Percentiles rank a stretch among this genome's conserved stretches.
These are phyloP conservation scores for Zelleria hepariella DNA, from an alignment of 2,888 invertebrate genomes.

Conservation along the genomic window DNA sequence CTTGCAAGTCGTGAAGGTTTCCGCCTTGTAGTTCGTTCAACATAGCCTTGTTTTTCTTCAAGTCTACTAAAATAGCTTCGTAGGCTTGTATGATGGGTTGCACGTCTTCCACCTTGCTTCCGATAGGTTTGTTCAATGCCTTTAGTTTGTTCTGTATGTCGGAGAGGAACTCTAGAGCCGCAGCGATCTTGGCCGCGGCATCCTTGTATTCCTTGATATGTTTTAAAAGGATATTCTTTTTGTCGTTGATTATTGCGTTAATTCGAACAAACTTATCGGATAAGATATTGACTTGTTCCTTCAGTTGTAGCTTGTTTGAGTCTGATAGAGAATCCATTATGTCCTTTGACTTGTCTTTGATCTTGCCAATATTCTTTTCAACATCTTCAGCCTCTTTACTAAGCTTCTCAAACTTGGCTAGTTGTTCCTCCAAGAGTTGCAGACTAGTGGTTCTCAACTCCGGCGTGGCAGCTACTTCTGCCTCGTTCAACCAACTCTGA, in stretches of 20 bases:
- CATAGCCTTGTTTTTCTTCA: constrained; percentile 84
- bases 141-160: constrained; percentile 88
- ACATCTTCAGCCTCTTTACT: constrained; percentile 81
- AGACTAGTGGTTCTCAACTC: constrained; percentile 85
- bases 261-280: constrained; percentile 85
- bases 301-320: constrained; percentile 86
- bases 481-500: constrained; percentile 91
- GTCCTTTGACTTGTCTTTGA: constrained; percentile 84
- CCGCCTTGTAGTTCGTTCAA: constrained; percentile 83
- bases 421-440: constrained; percentile 88
- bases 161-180: constrained; percentile 83
- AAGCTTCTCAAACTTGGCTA: constrained; percentile 87
- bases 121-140: constrained; percentile 87
- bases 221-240: constrained; percentile 79
- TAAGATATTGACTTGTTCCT: constrained; percentile 83
- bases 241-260: constrained; percentile 81
- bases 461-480: constrained; percentile 86
- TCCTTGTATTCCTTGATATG: constrained; percentile 87
- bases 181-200: constrained; percentile 83
- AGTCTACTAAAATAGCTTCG: constrained; percentile 81
- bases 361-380: constrained; percentile 79
- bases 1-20: constrained; percentile 83
- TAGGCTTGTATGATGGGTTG: constrained; percentile 84
- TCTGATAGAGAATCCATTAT: constrained; percentile 86
- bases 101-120: constrained; percentile 90